A percentile compares a stretch with the other conserved stretches of the same genome.
These are phyloP conservation scores for Trachemys scripta DNA, from an alignment of 2,113 vertebrate genomes.

Conservation along the genomic window DNA sequence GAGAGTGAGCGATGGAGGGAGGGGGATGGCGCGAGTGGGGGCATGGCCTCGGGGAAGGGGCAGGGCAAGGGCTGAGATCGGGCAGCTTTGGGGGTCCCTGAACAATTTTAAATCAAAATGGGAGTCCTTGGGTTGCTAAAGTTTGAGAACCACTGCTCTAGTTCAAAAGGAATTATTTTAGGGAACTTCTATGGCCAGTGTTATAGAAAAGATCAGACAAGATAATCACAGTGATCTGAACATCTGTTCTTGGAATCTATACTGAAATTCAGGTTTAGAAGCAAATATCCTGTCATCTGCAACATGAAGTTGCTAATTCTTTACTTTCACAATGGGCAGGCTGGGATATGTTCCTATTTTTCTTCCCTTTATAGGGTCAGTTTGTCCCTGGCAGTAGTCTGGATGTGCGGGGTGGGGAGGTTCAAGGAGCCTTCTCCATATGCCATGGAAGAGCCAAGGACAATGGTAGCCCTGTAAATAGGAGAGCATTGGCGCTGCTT, in stretches of 20 bases:
- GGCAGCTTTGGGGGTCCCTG: too few relatives aligned
- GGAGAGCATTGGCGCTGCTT: not conserved
- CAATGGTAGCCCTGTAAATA: not conserved
- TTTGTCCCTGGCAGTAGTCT: not conserved
- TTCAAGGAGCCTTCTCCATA: not conserved
- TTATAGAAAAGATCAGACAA: not conserved
- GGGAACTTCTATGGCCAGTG: not conserved
- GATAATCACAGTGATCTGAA: not conserved
- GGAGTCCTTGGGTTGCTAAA: too few relatives aligned
- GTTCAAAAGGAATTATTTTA: not conserved
- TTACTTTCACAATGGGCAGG: not conserved
- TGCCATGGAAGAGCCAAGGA: not conserved
- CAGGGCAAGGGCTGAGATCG: too few relatives aligned
- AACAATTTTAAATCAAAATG: too few relatives aligned
- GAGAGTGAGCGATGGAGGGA: too few relatives aligned
- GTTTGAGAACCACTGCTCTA: not conserved
- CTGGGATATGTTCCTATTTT: not conserved
- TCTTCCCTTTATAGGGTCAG: not conserved
- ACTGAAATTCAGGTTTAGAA: not conserved
- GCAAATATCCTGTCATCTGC: not conserved
- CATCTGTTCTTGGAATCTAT: not conserved
- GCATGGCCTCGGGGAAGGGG: too few relatives aligned
- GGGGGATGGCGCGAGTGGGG: too few relatives aligned
- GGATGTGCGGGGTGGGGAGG: not conserved
- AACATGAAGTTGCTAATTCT: not conserved